Percentiles rank a stretch among this genome's conserved stretches.
Conservation (phyloP, 2,888 invertebrate species). For the Leptopilina myrica region DNA sequence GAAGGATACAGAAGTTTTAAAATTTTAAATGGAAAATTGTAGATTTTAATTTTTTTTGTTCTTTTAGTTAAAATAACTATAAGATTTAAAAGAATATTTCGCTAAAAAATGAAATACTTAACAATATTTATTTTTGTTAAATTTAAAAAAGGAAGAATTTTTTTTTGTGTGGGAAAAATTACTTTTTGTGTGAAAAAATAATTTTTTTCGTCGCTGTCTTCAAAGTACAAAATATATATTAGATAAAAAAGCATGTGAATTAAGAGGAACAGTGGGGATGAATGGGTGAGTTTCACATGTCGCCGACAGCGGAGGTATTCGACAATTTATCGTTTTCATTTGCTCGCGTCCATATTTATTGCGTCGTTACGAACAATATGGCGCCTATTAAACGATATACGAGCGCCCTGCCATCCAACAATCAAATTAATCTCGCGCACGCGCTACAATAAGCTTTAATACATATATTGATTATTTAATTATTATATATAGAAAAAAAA, state of each 20-base stretch:
- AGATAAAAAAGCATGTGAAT: background rate
- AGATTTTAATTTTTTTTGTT: no score
- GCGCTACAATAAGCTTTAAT: constrained; percentile 70
- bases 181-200: no score
- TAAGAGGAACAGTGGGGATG: constrained; percentile 19
- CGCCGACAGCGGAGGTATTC: constrained; percentile 72
- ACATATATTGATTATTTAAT: constrained; percentile 76
- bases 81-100: no score
- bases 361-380: constrained; percentile 74
- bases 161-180: no score
- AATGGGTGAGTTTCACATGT: constrained; percentile 41
- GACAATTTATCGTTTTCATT: constrained; percentile 75
- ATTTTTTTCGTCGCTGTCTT: no score
- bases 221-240: background rate
- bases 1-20: no score
- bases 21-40: no score
- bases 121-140: no score
- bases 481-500: constrained; percentile 68
- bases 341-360: constrained; percentile 73
- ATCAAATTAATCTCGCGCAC: constrained; percentile 69
- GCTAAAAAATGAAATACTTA: no score
- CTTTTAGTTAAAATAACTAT: no score
- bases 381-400: constrained; percentile 73
- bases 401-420: constrained; percentile 60
- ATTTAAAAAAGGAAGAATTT: background rate